Base-by-base conservation (phyloP, 2,888 invertebrate genomes). In the Carpatolechia fugitivella region DNA sequence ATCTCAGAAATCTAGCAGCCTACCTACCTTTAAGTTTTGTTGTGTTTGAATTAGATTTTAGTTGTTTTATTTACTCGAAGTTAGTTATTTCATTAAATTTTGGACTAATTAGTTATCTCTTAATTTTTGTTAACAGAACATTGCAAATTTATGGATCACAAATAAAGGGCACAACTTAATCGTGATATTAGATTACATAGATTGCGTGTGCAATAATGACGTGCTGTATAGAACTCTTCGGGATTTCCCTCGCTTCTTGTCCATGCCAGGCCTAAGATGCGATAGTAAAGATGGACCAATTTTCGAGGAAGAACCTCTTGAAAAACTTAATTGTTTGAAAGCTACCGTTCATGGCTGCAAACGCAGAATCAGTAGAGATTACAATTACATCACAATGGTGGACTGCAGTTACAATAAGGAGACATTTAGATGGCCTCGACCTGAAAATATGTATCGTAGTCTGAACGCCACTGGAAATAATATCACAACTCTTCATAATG, bases 401-500 rank as follows among this genome's bases (percentile, higher is more conserved):
- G 33, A 33, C 20, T 48, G 47, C 29, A 44, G 44, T 44, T 29
- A 44, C 13, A 44, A 44, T 13, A 44, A 20, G 6, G 44, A 44
- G 29, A 44, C 3, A n/a, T 44, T 44, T n/a, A n/a, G 44, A n/a
- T 44, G 44, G 44, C 44, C 44, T 29, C 44, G 29, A 2, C 44
- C 44, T 29, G 44, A 44, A 24, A 24, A 44, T 11, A n/a, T 5
- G n/a, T 44, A 44, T 13, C 44, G 11, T 6, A 29, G 44, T n/a
- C 44, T 44, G 1, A 48, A 48, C 31, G 47, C 47, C 7, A 16
- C 47, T 11, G 47, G 47, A 0, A 48, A 48, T 16, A 10, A 33
- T 11, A 8, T 48, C 16, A 48, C 31, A 10, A 31, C 47, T 18
- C 14, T 48, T 6, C 30, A 13, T 11, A 18, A 33, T 16, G 47